Evolutionary conservation across 2,797 vertebrate genomes (phyloP).

Genomic region (Euthynnus affinis): DNA sequence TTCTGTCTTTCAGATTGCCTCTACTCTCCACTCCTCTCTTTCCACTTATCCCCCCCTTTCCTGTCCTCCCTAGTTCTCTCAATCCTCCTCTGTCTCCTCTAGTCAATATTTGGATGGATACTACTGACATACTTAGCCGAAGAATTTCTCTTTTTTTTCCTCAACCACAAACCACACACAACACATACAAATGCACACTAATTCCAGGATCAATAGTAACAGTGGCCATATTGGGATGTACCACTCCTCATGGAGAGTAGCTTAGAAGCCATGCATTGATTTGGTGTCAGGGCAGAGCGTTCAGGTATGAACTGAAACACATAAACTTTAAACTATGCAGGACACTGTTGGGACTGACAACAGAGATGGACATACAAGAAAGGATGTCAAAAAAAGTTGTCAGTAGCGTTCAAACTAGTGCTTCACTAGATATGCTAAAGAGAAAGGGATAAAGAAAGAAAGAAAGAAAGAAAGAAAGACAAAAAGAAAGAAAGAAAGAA

Average conservation of each 20-base stretch:
- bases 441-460: background rate
- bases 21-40: background rate
- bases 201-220: slow-evolving; percentile 33
- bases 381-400: background rate
- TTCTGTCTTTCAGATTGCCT: background rate
- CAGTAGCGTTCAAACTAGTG: slow-evolving; percentile 3
- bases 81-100: slow-evolving; percentile 1
- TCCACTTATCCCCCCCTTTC: background rate
- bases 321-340: background rate
- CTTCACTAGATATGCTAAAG: background rate
- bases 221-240: background rate
- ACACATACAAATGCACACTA: background rate
- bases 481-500: background rate
- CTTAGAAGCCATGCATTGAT: slow-evolving; percentile 36
- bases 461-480: no score
- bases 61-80: background rate
- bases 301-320: slow-evolving; percentile 14
- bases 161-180: background rate
- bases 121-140: slow-evolving; percentile 19
- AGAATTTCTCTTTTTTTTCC: slow-evolving; percentile 34
- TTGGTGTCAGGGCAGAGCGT: slow-evolving; percentile 17
- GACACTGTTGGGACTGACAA: background rate
- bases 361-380: background rate
- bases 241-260: slow-evolving; percentile 20
- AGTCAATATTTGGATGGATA: slow-evolving; percentile 35